Evolutionary conservation across 1,140 invertebrate species (phyloP), one percentile per base, ranked within the genome.

Genomic region (Drosophila serrata): DNA sequence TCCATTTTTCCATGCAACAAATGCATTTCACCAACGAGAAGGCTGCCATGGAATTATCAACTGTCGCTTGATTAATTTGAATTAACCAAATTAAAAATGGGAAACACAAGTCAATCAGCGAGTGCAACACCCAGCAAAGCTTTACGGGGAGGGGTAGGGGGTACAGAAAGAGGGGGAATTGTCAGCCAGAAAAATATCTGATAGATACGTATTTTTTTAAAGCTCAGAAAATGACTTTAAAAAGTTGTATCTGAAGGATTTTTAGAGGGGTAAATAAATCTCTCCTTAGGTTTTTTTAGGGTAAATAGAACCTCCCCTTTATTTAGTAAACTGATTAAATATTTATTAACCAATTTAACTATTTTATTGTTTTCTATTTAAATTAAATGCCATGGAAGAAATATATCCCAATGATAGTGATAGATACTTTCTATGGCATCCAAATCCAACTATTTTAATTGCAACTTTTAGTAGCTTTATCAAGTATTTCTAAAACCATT

Each of bases 11-110:
- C 53, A 73, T 49, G 67, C 69, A 72, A 73, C 69, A 73, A 73
- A 73, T 73, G 69, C 53, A 73, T 49, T 73, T 49, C 43, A 64
- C 64, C 24, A 33, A 12, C 33, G 33, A 37, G n/a, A 53, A 27
- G 40, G 17, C 29, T n/a, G 19, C 5, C 33, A 11, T 5, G 22
- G 42, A 73, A 73, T 73, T 72, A 73, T 59, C 69, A 73, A 73
- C 69, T 59, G 69, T 73, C 69, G 69, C 69, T 73, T 73, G 67
- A 73, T 73, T 73, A 73, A 73, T 73, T 73, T 73, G 69, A 73
- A 73, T 73, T 73, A 73, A 73, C 65, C 65, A 59, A 73, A 73
- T 73, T 73, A 73, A 73, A 73, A 73, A 73, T 72, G 69, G 69
- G 69, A 73, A 73, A 73, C 69, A 73, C 69, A 72, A 73, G 69